phyloP scores from a whole-genome alignment of 2,797 vertebrate genomes.

The Tauraco hartlaubi region DNA sequence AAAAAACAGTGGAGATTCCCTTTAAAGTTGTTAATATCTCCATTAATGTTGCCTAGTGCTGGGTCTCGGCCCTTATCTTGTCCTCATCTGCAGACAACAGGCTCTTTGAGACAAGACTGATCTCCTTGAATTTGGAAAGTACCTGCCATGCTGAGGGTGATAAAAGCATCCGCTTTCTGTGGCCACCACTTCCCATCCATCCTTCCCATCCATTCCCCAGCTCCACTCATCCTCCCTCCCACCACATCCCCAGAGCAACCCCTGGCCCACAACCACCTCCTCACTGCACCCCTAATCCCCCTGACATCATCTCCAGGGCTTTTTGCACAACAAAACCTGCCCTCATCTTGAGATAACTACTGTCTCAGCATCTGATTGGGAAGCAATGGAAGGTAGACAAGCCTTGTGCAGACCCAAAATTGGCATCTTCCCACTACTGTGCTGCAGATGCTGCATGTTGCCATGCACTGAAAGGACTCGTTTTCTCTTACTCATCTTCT shows the following conservation, averaged over 20 bases:
- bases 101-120: background rate
- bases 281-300: too few relatives aligned
- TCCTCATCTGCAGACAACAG: background rate
- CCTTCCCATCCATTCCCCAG: background rate
- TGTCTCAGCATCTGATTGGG: background rate
- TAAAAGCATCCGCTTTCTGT: background rate
- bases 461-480: background rate
- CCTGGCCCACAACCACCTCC: too few relatives aligned
- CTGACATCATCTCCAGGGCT: background rate
- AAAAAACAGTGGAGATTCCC: background rate
- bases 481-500: background rate
- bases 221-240: background rate
- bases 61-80: background rate
- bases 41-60: background rate
- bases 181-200: background rate
- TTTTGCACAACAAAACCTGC: background rate
- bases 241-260: background rate
- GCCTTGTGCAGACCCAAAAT: background rate
- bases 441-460: background rate
- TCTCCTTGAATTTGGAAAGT: background rate
- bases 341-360: background rate
- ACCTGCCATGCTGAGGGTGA: background rate
- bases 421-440: background rate
- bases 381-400: background rate
- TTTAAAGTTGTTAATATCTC: background rate